phyloP scores from a whole-genome alignment of 2,113 vertebrate genomes.

The Tor tambroides region DNA sequence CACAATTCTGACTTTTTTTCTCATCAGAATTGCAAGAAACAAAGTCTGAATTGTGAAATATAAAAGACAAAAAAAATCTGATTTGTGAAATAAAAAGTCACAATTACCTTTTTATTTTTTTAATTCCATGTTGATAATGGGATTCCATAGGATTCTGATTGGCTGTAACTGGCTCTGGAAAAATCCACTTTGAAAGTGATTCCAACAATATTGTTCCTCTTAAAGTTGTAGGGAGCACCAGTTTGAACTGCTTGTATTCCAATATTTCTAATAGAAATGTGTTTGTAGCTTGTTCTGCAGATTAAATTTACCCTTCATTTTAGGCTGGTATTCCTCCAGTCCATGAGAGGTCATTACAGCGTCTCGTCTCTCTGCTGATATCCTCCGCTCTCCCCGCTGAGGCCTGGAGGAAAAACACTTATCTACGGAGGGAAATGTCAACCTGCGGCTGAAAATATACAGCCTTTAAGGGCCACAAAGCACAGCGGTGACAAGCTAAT shows the following conservation, averaged over 20 bases:
- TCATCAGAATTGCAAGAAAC: too few relatives aligned
- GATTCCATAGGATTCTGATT: too few relatives aligned
- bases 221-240: background rate
- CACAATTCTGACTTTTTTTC: too few relatives aligned
- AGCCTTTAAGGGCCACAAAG: conserved; percentile 69
- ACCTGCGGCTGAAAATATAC: conserved; percentile 61
- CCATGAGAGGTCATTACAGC: conserved; percentile 44
- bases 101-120: background rate
- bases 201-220: background rate
- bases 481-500: conserved; percentile 69
- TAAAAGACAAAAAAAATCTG: background rate
- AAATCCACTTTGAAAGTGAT: background rate
- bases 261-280: background rate
- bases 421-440: conserved; percentile 68
- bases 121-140: background rate
- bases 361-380: background rate
- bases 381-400: conserved; percentile 27
- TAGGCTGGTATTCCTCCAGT: background rate
- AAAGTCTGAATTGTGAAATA: background rate
- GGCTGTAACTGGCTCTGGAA: too few relatives aligned
- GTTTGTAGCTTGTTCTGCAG: background rate
- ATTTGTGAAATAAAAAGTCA: background rate
- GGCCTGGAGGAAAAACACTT: conserved; percentile 59
- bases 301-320: background rate
- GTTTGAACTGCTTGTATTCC: background rate